phyloP scores from a whole-genome alignment of 2,888 invertebrate species.

The Rhagium mordax region DNA sequence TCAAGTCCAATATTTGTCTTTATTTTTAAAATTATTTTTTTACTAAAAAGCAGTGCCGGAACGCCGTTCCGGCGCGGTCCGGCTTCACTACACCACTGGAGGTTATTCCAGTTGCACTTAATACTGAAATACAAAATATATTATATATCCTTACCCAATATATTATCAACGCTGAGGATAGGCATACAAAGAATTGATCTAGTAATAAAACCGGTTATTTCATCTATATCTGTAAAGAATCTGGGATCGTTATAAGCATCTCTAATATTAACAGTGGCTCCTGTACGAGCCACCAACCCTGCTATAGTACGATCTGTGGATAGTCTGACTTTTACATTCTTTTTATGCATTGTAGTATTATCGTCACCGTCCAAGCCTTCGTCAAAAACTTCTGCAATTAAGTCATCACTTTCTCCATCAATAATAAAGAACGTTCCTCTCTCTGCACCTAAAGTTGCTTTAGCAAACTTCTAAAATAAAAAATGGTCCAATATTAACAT shows the following conservation, averaged over 20 bases:
- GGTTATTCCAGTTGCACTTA: no score
- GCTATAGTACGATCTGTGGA: slow-evolving; percentile 72
- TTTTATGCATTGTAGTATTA: slow-evolving; percentile 70
- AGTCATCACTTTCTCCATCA: slow-evolving; percentile 69
- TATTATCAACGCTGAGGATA: slow-evolving; percentile 69
- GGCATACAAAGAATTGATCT: slow-evolving; percentile 74
- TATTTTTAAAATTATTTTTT: no score
- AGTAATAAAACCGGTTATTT: slow-evolving; percentile 73
- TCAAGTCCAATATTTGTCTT: no score
- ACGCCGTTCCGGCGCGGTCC: no score
- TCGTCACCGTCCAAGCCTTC: slow-evolving; percentile 70
- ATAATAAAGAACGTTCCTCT: slow-evolving; percentile 75
- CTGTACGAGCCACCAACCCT: slow-evolving; percentile 72
- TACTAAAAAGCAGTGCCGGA: no score
- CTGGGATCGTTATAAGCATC: slow-evolving; percentile 74
- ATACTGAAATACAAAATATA: not conserved
- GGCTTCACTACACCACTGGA: no score
- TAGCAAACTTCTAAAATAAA: slow-evolving; percentile 72
- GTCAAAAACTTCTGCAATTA: slow-evolving; percentile 75
- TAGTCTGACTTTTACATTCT: slow-evolving; percentile 72
- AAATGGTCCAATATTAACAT: no score
- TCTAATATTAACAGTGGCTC: slow-evolving; percentile 71
- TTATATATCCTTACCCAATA: slow-evolving; percentile 54
- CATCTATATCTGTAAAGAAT: slow-evolving; percentile 73
- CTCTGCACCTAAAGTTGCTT: slow-evolving; percentile 74